These are phyloP conservation scores for Brachynemurus nebulosus DNA, from an alignment of 2,888 invertebrate species.

Conservation along the genomic window DNA sequence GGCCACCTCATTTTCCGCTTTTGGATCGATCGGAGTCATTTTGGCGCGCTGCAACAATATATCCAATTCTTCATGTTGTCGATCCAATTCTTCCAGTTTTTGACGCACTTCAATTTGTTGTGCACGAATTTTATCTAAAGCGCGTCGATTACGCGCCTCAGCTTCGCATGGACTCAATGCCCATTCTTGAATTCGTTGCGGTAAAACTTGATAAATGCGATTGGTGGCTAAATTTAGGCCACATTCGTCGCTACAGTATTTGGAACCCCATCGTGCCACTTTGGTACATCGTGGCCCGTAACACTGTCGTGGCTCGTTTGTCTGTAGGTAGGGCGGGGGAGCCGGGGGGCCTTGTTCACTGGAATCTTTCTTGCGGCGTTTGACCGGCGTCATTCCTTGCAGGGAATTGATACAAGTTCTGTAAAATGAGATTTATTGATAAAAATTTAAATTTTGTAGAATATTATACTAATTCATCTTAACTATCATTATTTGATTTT, in stretches of 20 bases:
- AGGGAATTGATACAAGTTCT: constrained; percentile 10
- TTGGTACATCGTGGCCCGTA: constrained; percentile 79
- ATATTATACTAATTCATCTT: too few species aligned
- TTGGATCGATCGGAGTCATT: constrained; percentile 50
- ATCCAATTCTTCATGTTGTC: constrained; percentile 64
- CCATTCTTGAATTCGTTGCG: constrained; percentile 89
- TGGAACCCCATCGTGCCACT: constrained; percentile 62
- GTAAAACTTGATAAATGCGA: constrained; percentile 75
- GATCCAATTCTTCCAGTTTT: constrained; percentile 66
- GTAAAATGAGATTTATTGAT: too few species aligned
- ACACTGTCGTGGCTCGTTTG: constrained; percentile 64
- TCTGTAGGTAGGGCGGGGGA: constrained; percentile 38
- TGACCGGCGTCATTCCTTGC: constrained; percentile 25
- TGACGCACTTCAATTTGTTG: constrained; percentile 67
- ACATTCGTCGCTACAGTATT: constrained; percentile 89
- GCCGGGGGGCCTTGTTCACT: constrained; percentile 34
- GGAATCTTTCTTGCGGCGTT: constrained; percentile 33
- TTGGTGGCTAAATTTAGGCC: constrained; percentile 78
- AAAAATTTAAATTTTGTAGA: too few species aligned
- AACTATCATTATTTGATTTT: too few species aligned
- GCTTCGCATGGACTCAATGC: constrained; percentile 72
- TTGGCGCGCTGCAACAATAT: constrained; percentile 65
- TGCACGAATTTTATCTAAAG: constrained; percentile 58
- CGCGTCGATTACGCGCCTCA: constrained; percentile 57
- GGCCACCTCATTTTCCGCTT: constrained; percentile 45